phyloP scores from a whole-genome alignment of 2,113 vertebrate genomes.

The Mus spicilegus region DNA sequence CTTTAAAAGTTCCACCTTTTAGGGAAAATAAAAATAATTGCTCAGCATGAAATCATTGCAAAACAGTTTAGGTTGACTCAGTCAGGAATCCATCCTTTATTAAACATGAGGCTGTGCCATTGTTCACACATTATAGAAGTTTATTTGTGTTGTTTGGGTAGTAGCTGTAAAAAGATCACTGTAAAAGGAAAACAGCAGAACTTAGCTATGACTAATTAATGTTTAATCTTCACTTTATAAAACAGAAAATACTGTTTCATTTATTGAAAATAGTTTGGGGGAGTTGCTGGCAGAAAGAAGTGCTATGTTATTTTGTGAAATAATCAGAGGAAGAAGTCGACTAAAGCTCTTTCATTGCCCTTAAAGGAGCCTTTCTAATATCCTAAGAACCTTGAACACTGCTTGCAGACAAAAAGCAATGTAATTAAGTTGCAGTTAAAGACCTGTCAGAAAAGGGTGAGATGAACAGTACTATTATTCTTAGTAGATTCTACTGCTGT shows the following conservation, averaged over 20 bases:
- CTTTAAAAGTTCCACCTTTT: conserved; percentile 62
- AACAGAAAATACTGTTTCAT: conserved; percentile 46
- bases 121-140: conserved; percentile 21
- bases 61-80: conserved; percentile 46
- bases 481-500: neutral
- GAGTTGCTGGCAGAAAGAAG: conserved; percentile 65
- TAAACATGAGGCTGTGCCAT: neutral
- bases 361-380: conserved; percentile 71
- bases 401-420: conserved; percentile 81
- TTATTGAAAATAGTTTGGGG: conserved; percentile 79
- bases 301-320: conserved; percentile 77
- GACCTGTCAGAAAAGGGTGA: conserved; percentile 64
- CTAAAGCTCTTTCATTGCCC: conserved; percentile 75
- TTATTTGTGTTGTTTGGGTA: conserved; percentile 55
- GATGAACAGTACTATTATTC: conserved; percentile 69
- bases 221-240: conserved; percentile 77
- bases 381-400: conserved; percentile 74
- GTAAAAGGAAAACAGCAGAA: conserved; percentile 60
- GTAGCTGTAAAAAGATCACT: conserved; percentile 14
- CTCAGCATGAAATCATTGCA: conserved; percentile 72
- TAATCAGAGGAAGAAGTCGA: conserved; percentile 78
- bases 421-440: conserved; percentile 81
- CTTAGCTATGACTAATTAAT: conserved; percentile 76
- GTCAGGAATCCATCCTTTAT: conserved; percentile 17
- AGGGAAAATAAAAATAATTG: conserved; percentile 74